A percentile compares a stretch with the other conserved stretches of the same genome.
phyloP scores from a whole-genome alignment of 1,140 invertebrate genomes.

The Neodiprion fabricii region DNA sequence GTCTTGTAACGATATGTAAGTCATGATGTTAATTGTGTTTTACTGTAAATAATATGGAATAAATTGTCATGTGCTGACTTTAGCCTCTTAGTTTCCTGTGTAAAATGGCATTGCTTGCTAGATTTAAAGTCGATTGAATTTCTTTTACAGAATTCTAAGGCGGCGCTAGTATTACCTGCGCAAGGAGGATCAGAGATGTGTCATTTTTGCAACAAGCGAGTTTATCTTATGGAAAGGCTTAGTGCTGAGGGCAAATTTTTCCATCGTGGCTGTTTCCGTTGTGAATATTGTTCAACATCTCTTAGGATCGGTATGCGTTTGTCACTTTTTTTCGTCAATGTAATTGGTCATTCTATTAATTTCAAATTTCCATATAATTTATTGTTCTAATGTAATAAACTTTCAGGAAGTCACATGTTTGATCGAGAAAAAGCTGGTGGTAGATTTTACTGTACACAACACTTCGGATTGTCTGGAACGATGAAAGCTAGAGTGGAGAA shows the following conservation, averaged over 20 bases:
- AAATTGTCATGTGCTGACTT: slow-evolving; percentile 6
- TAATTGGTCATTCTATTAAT: not conserved
- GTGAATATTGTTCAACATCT: slow-evolving; percentile 75
- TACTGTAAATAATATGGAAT: slow-evolving; percentile 4
- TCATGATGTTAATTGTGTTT: not conserved
- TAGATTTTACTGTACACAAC: slow-evolving; percentile 83
- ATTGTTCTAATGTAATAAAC: not conserved
- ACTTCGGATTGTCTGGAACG: slow-evolving; percentile 71
- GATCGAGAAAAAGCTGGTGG: slow-evolving; percentile 76
- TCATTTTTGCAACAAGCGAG: slow-evolving; percentile 86
- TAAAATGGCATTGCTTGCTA: not conserved
- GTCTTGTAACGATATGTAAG: not conserved
- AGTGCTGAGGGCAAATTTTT: slow-evolving; percentile 87
- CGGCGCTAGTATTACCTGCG: slow-evolving; percentile 65
- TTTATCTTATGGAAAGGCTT: slow-evolving; percentile 88
- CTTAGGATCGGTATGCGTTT: slow-evolving; percentile 69
- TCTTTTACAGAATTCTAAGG: slow-evolving; percentile 64
- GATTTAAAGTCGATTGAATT: slow-evolving; percentile 13
- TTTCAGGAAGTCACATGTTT: slow-evolving; percentile 73
- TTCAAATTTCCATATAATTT: not conserved
- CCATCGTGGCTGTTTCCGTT: slow-evolving; percentile 83
- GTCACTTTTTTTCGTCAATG: not conserved
- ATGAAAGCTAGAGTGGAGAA: slow-evolving; percentile 55
- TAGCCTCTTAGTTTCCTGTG: not conserved
- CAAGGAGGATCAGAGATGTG: slow-evolving; percentile 79